Evolutionary conservation across 2,113 vertebrate genomes (phyloP).

Genomic region (Tautogolabrus adspersus): DNA sequence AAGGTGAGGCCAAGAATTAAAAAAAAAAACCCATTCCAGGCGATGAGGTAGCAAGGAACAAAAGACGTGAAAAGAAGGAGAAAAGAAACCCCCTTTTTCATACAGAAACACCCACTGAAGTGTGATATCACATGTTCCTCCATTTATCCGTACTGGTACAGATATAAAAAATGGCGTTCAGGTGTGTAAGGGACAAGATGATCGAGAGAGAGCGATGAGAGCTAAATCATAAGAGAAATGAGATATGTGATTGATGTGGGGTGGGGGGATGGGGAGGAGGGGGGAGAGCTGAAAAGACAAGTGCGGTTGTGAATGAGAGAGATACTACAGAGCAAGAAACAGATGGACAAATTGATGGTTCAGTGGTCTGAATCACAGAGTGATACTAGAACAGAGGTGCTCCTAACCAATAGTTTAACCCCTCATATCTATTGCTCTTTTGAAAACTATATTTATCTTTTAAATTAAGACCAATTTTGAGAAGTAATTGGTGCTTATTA

Average conservation of each 20-base stretch:
- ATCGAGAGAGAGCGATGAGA: conserved; percentile 23
- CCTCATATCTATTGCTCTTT: conserved; percentile 16
- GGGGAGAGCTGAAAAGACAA: conserved; percentile 21
- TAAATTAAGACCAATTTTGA: conserved; percentile 5
- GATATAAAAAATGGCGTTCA: conserved; percentile 29
- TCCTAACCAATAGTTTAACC: conserved; percentile 31
- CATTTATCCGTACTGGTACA: conserved; percentile 26
- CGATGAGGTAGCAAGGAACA: too few species aligned
- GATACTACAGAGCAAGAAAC: conserved; percentile 31
- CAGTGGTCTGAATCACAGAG: conserved; percentile 58
- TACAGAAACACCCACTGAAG: conserved; percentile 17
- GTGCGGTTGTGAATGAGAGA: conserved; percentile 11
- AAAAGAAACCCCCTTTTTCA: not conserved
- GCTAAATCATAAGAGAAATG: conserved; percentile 51
- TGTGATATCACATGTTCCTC: conserved; percentile 34
- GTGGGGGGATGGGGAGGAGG: not conserved
- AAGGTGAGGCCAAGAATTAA: not conserved
- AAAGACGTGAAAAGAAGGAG: not conserved
- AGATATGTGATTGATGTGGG: conserved; percentile 11
- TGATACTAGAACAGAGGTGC: conserved; percentile 42
- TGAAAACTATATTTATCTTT: conserved; percentile 29
- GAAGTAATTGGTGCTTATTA: conserved; percentile 2
- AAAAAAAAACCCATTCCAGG: not conserved
- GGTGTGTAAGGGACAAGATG: conserved; percentile 28
- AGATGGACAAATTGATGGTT: conserved; percentile 68